These are phyloP conservation scores for Hyaena hyaena DNA, from an alignment of 2,113 vertebrate genomes.

Conservation along the genomic window DNA sequence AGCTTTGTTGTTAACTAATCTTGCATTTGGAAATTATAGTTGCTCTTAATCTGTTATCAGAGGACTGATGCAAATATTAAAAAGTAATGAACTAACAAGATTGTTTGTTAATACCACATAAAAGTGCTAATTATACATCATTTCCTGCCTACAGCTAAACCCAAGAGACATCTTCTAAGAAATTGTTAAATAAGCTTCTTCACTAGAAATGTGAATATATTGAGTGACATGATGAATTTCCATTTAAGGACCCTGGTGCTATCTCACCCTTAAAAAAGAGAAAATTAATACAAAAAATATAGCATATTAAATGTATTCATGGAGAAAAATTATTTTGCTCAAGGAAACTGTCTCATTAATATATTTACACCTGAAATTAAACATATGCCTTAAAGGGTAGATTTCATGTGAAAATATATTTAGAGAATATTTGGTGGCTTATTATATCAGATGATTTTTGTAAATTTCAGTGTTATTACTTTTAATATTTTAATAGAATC, in stretches of 20 bases:
- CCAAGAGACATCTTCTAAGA: constrained; percentile 80
- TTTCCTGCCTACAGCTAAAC: constrained; percentile 84
- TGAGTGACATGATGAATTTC: constrained; percentile 76
- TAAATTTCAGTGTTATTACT: constrained; percentile 56
- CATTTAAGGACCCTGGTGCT: constrained; percentile 46
- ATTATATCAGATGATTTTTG: not conserved
- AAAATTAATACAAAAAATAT: constrained; percentile 27
- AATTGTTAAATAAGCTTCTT: constrained; percentile 84
- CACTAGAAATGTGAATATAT: constrained; percentile 73
- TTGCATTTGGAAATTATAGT: constrained; percentile 85
- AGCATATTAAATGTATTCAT: constrained; percentile 53
- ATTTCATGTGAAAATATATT: constrained; percentile 51
- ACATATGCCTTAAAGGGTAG: constrained; percentile 34
- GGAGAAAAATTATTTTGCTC: constrained; percentile 60
- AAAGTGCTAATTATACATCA: constrained; percentile 87
- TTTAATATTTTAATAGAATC: constrained; percentile 72
- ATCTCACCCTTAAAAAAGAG: not conserved
- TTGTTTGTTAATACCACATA: constrained; percentile 88
- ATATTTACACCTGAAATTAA: constrained; percentile 15
- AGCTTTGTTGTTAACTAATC: constrained; percentile 80
- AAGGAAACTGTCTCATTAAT: constrained; percentile 39
- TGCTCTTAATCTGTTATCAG: constrained; percentile 84
- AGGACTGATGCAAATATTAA: constrained; percentile 87
- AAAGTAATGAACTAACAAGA: constrained; percentile 89
- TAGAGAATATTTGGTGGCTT: constrained; percentile 25